phyloP scores from a whole-genome alignment of 1,140 invertebrate genomes.

The Cecropterus lyciades region DNA sequence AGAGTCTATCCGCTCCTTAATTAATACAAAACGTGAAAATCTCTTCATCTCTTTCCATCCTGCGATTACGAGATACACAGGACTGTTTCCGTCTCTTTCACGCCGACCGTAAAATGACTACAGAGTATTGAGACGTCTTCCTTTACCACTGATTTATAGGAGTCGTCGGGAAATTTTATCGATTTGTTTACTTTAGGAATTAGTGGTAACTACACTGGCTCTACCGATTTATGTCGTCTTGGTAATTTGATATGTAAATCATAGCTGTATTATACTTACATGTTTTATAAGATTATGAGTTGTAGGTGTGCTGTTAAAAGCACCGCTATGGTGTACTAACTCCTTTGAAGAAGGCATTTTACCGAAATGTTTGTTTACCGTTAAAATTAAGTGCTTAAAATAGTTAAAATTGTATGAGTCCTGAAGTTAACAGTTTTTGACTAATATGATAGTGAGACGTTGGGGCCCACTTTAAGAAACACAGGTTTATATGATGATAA shows the following conservation, averaged over 20 bases:
- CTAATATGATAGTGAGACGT: too few species aligned
- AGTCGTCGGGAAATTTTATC: constrained; percentile 68
- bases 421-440: too few species aligned
- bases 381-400: too few species aligned
- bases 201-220: constrained; percentile 70
- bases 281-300: constrained; percentile 47
- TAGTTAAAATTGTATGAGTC: too few species aligned
- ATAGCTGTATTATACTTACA: constrained; percentile 58
- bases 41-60: constrained; percentile 52
- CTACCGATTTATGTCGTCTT: constrained; percentile 66
- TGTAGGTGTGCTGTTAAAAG: constrained; percentile 40
- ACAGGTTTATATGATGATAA: too few species aligned
- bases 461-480: too few species aligned
- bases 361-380: not conserved
- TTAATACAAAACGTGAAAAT: constrained; percentile 67
- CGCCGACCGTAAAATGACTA: constrained; percentile 58
- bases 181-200: constrained; percentile 81
- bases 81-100: constrained; percentile 50
- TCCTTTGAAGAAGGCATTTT: not conserved
- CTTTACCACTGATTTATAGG: constrained; percentile 71
- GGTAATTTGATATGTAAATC: constrained; percentile 67
- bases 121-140: constrained; percentile 75
- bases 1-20: constrained; percentile 68
- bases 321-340: not conserved
- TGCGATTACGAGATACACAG: constrained; percentile 23